These are phyloP conservation scores for Micrastur ruficollis DNA, from an alignment of 2,797 vertebrate genomes.

Conservation along the genomic window DNA sequence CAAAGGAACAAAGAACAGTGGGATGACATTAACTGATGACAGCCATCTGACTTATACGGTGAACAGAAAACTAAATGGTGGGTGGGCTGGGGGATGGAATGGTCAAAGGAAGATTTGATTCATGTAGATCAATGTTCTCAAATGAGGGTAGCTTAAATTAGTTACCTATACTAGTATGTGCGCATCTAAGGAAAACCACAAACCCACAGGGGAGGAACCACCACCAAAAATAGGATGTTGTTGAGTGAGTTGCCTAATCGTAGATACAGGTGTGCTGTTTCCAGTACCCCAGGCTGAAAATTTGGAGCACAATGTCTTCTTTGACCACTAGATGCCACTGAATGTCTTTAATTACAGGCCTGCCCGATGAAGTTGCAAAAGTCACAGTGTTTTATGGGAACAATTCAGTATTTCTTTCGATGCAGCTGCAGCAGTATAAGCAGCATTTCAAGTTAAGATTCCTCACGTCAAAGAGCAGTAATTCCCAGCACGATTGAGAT, in stretches of 20 bases:
- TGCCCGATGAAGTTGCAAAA: neutral
- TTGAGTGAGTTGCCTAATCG: neutral
- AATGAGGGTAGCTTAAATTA: neutral
- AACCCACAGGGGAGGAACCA: neutral
- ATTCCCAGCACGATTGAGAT: neutral
- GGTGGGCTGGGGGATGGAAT: neutral
- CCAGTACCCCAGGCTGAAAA: neutral
- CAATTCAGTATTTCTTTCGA: neutral
- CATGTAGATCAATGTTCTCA: neutral
- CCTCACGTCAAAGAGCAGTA: neutral
- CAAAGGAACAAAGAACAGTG: neutral
- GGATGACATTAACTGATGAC: neutral
- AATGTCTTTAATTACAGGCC: constrained; percentile 10
- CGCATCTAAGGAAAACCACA: neutral
- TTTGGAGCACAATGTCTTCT: neutral
- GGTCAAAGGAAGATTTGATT: neutral
- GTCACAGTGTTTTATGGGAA: neutral
- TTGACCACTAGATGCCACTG: constrained; percentile 54
- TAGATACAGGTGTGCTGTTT: neutral
- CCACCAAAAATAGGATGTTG: neutral
- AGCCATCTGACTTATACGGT: neutral
- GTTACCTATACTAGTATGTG: neutral
- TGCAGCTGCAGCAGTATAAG: neutral
- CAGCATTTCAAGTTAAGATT: neutral
- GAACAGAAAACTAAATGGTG: neutral